Evolutionary conservation across 2,888 invertebrate genomes (phyloP), one percentile per base, ranked within the genome.

Genomic region (Pegoplata infirma): DNA sequence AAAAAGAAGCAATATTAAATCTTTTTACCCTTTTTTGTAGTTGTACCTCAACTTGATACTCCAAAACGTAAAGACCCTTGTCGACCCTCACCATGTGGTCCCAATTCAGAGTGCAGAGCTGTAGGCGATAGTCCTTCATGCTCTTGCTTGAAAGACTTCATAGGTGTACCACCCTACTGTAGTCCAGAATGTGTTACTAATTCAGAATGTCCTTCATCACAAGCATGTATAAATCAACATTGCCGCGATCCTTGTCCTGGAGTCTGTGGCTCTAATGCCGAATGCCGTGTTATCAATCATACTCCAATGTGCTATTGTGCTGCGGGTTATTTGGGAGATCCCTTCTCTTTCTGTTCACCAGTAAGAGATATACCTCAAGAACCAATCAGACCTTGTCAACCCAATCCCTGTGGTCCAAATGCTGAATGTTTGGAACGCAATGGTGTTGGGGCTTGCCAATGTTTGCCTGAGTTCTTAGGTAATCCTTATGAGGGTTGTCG

Each of bases 101-200:
- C 94, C 10, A 95, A 95, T 85, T 93, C 95, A 63, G 90, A 93
- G 82, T 96, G 96, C 84, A 91, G 92, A 56, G 92, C 92, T 83
- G 89, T 91, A 10, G 92, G 92, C 81, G 91, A 91, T 58, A 93
- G 92, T 85, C 94, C 94, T 3, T 91, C 93, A 1, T 95, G 95
- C 84, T 92, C 92, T 28, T 96, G 95, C 82, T 90, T 93, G 47
- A 89, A 91, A 12, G 91, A 92, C 73, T 95, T 93, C 83, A 91
- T 93, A 81, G 96, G 96, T 1, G 92, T 93, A 83, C 96, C 96
- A 40, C 93, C 93, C 12, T 92, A 93, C 68, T 96, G 96, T 85
- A 91, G 94, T 83, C 95, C 95, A 0, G 95, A 95, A 90, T 96
- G 95, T 84, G 92, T 94, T 1, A 93, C 94, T 80, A 95, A 93